These are phyloP conservation scores for Corvus moneduloides DNA, from an alignment of 2,113 vertebrate genomes.

Conservation along the genomic window DNA sequence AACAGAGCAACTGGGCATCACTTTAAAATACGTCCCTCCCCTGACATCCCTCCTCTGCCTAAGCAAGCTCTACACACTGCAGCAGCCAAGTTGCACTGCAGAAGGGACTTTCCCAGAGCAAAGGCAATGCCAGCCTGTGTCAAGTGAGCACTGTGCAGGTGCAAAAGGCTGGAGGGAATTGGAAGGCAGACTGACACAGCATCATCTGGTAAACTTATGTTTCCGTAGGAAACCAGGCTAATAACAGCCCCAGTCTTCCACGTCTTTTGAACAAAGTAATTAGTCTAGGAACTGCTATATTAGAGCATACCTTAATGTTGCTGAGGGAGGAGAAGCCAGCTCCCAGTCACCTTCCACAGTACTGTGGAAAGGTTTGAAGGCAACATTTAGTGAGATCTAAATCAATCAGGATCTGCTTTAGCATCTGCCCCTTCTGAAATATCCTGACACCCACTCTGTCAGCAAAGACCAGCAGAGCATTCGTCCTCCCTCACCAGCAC, in stretches of 20 bases:
- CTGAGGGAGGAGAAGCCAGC: neutral
- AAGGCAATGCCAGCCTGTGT: neutral
- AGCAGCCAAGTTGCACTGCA: neutral
- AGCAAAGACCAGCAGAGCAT: neutral
- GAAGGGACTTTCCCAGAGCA: neutral
- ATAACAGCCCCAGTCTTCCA: neutral
- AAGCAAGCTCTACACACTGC: neutral
- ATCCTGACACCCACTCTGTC: neutral
- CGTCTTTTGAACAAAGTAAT: neutral
- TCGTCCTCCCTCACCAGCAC: neutral
- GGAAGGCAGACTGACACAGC: neutral
- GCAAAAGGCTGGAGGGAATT: neutral
- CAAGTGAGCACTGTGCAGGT: accelerated
- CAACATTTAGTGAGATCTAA: neutral
- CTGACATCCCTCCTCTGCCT: neutral
- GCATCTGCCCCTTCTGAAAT: neutral
- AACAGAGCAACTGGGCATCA: neutral
- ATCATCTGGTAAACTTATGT: neutral
- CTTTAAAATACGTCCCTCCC: accelerated
- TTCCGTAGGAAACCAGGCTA: neutral
- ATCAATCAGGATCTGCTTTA: neutral
- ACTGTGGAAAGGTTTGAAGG: neutral
- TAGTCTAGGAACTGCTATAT: neutral
- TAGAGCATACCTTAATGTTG: neutral
- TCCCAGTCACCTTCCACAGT: neutral